Base-by-base conservation (phyloP, 1,140 invertebrate genomes). In the Drosophila punjabiensis region DNA sequence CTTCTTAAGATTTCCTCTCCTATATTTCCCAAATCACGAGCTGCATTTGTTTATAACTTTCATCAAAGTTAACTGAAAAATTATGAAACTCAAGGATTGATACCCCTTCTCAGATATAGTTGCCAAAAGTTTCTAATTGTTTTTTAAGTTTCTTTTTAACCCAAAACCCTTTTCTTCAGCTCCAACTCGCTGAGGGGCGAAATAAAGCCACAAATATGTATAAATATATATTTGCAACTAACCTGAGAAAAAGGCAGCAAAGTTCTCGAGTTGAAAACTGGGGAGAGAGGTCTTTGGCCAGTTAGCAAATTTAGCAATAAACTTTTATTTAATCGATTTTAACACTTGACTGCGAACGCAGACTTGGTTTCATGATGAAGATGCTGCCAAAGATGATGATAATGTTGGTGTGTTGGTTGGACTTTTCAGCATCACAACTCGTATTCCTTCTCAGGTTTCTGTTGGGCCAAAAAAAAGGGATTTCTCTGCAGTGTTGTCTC, bases 301-400 rank as follows among this genome's bases (percentile, higher is more conserved):
- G 86, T 90, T 90, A 73, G 86, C 76, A 89, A 90, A 66, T 89
- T 89, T 85, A 90, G 86, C 86, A 86, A 90, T 90, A 90, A 90
- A 90, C 68, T 82, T 90, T 86, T 90, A 82, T 86, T 90, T 78
- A 90, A 90, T 90, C 86, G 86, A 90, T 90, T 90, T 90, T 86
- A 90, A 90, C 87, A 90, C 86, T 90, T 90, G 82, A 89, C 76
- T 86, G 86, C 66, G 41, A 82, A 62, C 75, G 58, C 61, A 20
- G 48, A 66, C 55, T n/a, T 39, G 11, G 13, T 14, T 30, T 18
- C 24, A 67, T 20, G 59, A 48, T 37, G 16, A 68, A 47, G 68
- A n/a, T n/a, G n/a, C n/a, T n/a, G n/a, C n/a, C n/a, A n/a, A n/a
- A n/a, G n/a, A 48, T 28, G 47, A 9, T 35, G 11, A 35, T 11